Base-by-base conservation (phyloP, 2,113 vertebrate species). In the Indri indri region DNA sequence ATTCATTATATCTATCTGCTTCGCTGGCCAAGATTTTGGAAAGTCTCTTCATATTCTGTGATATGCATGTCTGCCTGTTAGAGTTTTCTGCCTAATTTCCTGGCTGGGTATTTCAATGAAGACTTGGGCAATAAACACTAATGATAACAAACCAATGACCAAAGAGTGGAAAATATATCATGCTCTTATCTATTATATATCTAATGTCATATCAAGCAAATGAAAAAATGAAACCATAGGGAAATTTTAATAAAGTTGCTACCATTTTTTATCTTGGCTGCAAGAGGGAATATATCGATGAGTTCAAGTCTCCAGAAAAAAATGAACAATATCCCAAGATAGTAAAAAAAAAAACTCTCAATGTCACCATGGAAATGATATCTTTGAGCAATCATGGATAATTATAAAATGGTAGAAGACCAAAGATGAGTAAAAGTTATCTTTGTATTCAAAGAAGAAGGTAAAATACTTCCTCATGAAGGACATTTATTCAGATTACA, bases 41-140 rank as follows among this genome's bases (percentile, higher is more conserved):
- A 40, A 80, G 83, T 74, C 54, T 84, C 40, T 93, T 97, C 37
- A 47, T 68, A 91, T 91, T 96, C 77, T 76, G 54, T 86, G n/a
- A 90, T 50, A 90, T 11, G 8, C 17, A 25, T 57, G 23, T 50
- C 57, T 83, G 50, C 83, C 5, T 73, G 54, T 47, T 32, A 81
- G 23, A 59, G 83, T 88, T 79, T n/a, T 83, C 81, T 96, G 57
- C 59, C 18, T 27, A 54, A 30, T 84, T 94, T 89, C 42, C 52
- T 84, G 16, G 14, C 32, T 82, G 23, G 6, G 3, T 37, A 68
- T 32, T 94, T n/a, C 27, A 86, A 57, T 77, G 8, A 89, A 52
- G 50, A 96, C 76, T 0, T 50, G 1, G 4, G 81, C 1, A 76
- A 17, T 61, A 85, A 90, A 23, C 5, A 63, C 30, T 34, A 77